Evolutionary conservation across 1,140 invertebrate species (phyloP).

Genomic region (Asobara japonica): DNA sequence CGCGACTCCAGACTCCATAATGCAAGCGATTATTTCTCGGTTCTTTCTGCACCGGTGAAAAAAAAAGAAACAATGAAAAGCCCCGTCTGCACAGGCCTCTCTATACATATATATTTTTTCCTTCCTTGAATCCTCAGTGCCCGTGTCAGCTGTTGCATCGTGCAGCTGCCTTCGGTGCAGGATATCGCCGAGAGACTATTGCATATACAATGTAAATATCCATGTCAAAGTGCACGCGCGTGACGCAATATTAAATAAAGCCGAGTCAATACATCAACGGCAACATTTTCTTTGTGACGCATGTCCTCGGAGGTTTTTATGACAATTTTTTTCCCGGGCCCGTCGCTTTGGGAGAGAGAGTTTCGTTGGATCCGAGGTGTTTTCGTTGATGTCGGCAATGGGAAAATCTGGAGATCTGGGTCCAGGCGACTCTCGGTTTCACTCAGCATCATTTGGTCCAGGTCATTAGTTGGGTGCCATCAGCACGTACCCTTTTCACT

Average conservation of each 20-base stretch:
- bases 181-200: neutral
- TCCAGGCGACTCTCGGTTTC: too few species aligned
- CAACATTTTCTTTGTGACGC: slow-evolving; percentile 20
- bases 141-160: slow-evolving; percentile 50
- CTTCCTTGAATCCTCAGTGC: slow-evolving; percentile 17
- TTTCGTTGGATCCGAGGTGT: too few species aligned
- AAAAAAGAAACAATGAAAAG: slow-evolving; percentile 23
- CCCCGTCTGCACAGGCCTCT: slow-evolving; percentile 13
- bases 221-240: neutral
- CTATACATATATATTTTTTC: neutral
- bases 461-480: too few species aligned
- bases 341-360: too few species aligned
- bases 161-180: slow-evolving; percentile 40
- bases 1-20: slow-evolving; percentile 12
- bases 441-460: too few species aligned
- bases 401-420: too few species aligned
- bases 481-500: too few species aligned
- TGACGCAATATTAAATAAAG: slow-evolving; percentile 17
- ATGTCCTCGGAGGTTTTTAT: neutral
- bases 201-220: slow-evolving; percentile 26
- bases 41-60: neutral
- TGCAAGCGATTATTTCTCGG: slow-evolving; percentile 19
- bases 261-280: slow-evolving; percentile 9
- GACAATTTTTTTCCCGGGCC: neutral
- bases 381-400: too few species aligned